Percentiles rank a stretch among this genome's conserved stretches.
Evolutionary conservation across 2,888 invertebrate genomes (phyloP).

Genomic region (Alitta virens): DNA sequence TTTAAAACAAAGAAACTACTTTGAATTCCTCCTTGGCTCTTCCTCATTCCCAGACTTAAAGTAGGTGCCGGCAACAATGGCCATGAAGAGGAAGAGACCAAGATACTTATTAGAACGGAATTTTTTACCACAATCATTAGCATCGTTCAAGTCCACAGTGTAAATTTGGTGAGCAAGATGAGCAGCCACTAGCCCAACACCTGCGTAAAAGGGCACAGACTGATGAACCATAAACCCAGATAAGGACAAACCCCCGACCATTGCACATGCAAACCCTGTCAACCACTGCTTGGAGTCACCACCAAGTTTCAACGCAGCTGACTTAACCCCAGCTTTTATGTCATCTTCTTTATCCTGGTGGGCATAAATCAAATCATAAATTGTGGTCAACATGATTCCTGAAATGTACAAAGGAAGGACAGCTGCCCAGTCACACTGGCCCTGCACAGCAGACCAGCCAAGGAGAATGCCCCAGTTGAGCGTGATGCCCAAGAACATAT

Average conservation of each 20-base stretch:
- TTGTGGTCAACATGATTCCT: conserved; percentile 90
- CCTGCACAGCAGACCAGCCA: conserved; percentile 82
- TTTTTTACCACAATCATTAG: conserved; percentile 81
- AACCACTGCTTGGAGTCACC: conserved; percentile 79
- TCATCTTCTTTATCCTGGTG: conserved; percentile 97
- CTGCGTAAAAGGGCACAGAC: conserved; percentile 73
- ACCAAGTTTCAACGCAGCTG: conserved; percentile 90
- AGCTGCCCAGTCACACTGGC: conserved; percentile 63
- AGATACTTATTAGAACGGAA: conserved; percentile 87
- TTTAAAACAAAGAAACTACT: too few species aligned
- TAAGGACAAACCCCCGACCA: conserved; percentile 67
- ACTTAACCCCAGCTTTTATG: conserved; percentile 84
- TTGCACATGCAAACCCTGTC: conserved; percentile 68
- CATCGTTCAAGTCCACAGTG: conserved; percentile 79
- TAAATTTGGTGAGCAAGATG: conserved; percentile 62
- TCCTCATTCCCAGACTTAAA: conserved; percentile 33
- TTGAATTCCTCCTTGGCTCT: too few species aligned
- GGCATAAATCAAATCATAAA: conserved; percentile 98
- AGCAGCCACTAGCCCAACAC: conserved; percentile 44
- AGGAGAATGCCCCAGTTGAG: conserved; percentile 97
- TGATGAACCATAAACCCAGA: conserved; percentile 71
- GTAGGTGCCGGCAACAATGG: conserved; percentile 62
- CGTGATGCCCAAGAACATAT: conserved; percentile 77
- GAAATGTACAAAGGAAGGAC: conserved; percentile 85
- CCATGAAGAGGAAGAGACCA: conserved; percentile 77